phyloP scores from a whole-genome alignment of 2,888 invertebrate genomes.

The Drosophila kokeensis region DNA sequence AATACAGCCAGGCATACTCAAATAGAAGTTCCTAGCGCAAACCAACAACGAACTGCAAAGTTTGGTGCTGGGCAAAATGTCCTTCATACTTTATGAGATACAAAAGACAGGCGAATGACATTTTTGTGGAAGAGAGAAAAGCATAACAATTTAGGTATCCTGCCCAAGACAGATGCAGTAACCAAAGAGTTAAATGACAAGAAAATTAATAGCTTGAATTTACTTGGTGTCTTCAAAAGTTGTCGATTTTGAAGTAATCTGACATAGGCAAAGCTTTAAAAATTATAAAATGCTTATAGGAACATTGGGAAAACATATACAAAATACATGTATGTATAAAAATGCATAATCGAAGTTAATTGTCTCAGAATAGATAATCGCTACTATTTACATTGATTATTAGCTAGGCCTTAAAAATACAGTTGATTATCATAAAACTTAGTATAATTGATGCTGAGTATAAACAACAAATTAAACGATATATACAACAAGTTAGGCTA shows the following conservation, averaged over 20 bases:
- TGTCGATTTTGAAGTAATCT: neutral
- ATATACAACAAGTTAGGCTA: constrained; percentile 14
- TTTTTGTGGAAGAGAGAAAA: constrained; percentile 16
- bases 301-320: constrained; percentile 31
- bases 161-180: neutral
- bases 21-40: constrained; percentile 40
- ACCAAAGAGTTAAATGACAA: constrained; percentile 4
- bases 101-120: constrained; percentile 28
- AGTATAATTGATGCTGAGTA: constrained; percentile 8
- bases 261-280: neutral
- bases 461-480: constrained; percentile 10
- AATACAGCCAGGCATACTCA: constrained; percentile 58
- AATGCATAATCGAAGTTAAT: constrained; percentile 19
- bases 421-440: constrained; percentile 21
- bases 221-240: constrained; percentile 3
- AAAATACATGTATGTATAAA: constrained; percentile 6
- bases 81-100: constrained; percentile 38
- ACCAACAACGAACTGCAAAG: constrained; percentile 25
- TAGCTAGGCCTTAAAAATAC: constrained; percentile 46
- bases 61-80: constrained; percentile 37
- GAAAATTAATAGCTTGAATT: neutral
- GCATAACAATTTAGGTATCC: constrained; percentile 3
- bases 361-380: constrained; percentile 6
- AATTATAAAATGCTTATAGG: constrained; percentile 34
- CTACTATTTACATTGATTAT: constrained; percentile 63